These are phyloP conservation scores for Liodrosophila aerea DNA, from an alignment of 2,888 invertebrate species.

Conservation along the genomic window DNA sequence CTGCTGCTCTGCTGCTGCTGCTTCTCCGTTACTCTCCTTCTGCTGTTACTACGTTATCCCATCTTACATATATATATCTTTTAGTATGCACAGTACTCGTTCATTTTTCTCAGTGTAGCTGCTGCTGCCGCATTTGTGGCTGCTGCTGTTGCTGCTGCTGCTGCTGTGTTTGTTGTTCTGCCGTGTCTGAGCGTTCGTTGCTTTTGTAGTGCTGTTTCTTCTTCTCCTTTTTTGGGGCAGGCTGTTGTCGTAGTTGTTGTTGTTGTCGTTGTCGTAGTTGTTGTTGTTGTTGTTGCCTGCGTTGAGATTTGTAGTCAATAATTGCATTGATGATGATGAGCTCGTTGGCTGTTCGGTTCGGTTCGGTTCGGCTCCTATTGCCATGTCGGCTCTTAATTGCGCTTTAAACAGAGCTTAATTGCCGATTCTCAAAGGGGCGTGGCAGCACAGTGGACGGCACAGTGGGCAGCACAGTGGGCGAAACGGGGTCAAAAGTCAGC, in stretches of 20 bases:
- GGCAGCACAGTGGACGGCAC: not conserved
- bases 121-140: too few relatives aligned
- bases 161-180: slow-evolving; percentile 11
- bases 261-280: not conserved
- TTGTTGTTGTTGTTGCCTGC: slow-evolving; percentile 17
- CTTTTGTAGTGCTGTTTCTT: slow-evolving; percentile 27
- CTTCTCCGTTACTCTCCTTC: too few relatives aligned
- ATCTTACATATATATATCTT: too few relatives aligned
- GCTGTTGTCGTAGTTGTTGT: slow-evolving; percentile 14
- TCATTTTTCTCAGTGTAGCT: too few relatives aligned
- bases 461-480: not conserved
- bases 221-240: too few relatives aligned
- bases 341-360: slow-evolving; percentile 23
- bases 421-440: slow-evolving; percentile 57
- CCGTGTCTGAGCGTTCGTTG: slow-evolving; percentile 40
- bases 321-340: slow-evolving; percentile 71
- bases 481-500: slow-evolving; percentile 33
- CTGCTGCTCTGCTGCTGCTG: too few relatives aligned
- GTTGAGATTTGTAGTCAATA: slow-evolving; percentile 72
- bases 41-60: too few relatives aligned
- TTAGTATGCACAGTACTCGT: too few relatives aligned
- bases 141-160: too few relatives aligned
- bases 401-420: slow-evolving; percentile 74
- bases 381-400: slow-evolving; percentile 59
- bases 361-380: not conserved